phyloP scores from a whole-genome alignment of 2,888 invertebrate genomes.

The Hirtodrosophila cameraria region DNA sequence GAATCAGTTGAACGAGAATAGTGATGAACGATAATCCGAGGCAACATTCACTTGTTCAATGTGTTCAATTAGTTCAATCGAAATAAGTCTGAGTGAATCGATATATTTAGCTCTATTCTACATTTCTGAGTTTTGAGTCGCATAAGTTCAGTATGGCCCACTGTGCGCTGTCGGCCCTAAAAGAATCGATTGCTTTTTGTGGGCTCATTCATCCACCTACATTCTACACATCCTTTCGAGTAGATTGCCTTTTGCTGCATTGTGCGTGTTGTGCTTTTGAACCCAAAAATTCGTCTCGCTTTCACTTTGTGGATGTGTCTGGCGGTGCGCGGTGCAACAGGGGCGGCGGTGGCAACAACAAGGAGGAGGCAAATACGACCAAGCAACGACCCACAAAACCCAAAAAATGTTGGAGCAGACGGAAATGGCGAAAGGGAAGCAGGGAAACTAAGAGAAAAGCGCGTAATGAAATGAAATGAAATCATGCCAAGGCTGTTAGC shows the following conservation, averaged over 20 bases:
- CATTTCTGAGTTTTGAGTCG: no score
- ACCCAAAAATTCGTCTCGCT: constrained; percentile 44
- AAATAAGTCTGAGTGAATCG: no score
- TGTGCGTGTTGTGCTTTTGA: constrained; percentile 68
- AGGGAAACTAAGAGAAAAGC: constrained; percentile 29
- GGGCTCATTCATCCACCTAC: constrained; percentile 1
- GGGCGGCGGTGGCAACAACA: no score
- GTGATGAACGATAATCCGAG: no score
- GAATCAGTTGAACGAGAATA: no score
- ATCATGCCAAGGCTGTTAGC: constrained; percentile 76
- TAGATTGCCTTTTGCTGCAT: constrained; percentile 2
- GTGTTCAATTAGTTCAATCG: no score
- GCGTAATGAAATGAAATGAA: constrained; percentile 71
- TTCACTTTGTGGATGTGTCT: constrained; percentile 66
- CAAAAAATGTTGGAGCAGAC: not conserved
- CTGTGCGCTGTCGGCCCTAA: constrained; percentile 47
- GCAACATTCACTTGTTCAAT: no score
- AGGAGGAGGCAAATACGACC: constrained; percentile 1
- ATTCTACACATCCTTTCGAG: not conserved
- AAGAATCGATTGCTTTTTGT: constrained; percentile 64
- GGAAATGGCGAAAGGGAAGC: not conserved
- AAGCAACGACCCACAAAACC: constrained; percentile 61
- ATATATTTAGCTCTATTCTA: no score
- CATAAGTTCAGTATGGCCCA: no score
- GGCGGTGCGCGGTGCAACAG: constrained; percentile 69